Evolutionary conservation across 1,140 invertebrate species (phyloP).

Genomic region (Heterodera schachtii): DNA sequence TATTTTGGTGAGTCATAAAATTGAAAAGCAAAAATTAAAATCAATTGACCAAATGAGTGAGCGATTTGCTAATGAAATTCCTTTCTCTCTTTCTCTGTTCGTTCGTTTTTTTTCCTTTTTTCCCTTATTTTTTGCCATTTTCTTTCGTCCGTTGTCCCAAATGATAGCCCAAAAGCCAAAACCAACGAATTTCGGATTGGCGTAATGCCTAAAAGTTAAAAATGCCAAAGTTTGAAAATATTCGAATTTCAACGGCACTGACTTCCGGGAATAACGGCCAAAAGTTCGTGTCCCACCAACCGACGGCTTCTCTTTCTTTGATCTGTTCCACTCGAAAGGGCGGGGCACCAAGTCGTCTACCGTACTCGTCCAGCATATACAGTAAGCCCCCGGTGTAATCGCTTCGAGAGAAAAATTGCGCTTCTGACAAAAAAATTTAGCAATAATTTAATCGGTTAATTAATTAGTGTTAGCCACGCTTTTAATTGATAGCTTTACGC

Average conservation of each 20-base stretch:
- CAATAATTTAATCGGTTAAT: too few relatives aligned
- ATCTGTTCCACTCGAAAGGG: background rate
- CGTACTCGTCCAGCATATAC: constrained; percentile 10
- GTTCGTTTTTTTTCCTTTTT: background rate
- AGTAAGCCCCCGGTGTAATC: constrained; percentile 15
- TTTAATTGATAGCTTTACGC: background rate
- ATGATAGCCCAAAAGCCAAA: background rate
- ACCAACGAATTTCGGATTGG: constrained; percentile 8
- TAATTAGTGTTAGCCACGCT: too few relatives aligned
- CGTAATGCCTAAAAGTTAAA: background rate
- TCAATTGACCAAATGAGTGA: too few relatives aligned
- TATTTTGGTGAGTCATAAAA: too few relatives aligned
- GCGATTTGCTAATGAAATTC: too few relatives aligned
- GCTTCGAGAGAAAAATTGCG: background rate
- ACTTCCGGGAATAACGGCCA: constrained; percentile 20
- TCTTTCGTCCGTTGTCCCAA: background rate
- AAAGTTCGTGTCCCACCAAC: constrained; percentile 5
- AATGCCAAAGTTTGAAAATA: background rate
- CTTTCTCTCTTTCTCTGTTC: too few relatives aligned
- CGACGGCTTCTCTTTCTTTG: background rate
- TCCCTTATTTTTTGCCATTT: background rate
- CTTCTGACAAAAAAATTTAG: background rate
- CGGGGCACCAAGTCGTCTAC: constrained; percentile 11
- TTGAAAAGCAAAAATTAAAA: too few relatives aligned
- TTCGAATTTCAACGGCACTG: background rate